These are phyloP conservation scores for Pavo muticus DNA, from an alignment of 2,113 vertebrate species.

Conservation along the genomic window DNA sequence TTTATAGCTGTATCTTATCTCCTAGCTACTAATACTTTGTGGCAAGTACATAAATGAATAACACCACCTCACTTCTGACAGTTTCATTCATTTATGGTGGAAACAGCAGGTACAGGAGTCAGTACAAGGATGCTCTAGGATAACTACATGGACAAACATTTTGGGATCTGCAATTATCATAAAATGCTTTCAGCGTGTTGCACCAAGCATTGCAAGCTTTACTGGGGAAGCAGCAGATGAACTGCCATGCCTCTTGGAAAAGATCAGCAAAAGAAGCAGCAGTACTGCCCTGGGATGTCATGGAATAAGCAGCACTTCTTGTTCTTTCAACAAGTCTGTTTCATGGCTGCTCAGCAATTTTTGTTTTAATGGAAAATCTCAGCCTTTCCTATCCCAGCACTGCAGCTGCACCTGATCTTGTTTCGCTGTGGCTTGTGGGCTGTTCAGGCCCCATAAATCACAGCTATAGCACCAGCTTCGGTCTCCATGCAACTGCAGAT, in stretches of 20 bases:
- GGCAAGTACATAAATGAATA: constrained; percentile 35
- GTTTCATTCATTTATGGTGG: not conserved
- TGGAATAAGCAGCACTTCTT: not conserved
- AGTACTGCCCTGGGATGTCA: not conserved
- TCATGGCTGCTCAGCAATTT: not conserved
- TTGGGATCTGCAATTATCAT: not conserved
- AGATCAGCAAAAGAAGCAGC: not conserved
- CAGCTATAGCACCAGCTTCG: not conserved
- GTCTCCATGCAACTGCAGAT: not conserved
- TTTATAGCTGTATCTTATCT: constrained; percentile 33
- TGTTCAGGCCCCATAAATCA: not conserved
- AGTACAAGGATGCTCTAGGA: not conserved
- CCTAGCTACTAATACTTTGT: not conserved
- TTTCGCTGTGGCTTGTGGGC: not conserved
- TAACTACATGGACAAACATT: not conserved
- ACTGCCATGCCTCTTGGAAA: not conserved
- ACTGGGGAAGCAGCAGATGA: not conserved
- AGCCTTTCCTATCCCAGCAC: not conserved
- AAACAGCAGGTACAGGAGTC: not conserved
- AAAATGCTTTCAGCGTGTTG: not conserved
- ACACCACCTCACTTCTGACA: not conserved
- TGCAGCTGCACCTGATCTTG: not conserved
- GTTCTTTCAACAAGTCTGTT: not conserved
- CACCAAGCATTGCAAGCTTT: not conserved
- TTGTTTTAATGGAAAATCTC: not conserved